These are phyloP conservation scores for Nothoprocta perdicaria DNA, from an alignment of 2,113 vertebrate genomes.

Conservation along the genomic window DNA sequence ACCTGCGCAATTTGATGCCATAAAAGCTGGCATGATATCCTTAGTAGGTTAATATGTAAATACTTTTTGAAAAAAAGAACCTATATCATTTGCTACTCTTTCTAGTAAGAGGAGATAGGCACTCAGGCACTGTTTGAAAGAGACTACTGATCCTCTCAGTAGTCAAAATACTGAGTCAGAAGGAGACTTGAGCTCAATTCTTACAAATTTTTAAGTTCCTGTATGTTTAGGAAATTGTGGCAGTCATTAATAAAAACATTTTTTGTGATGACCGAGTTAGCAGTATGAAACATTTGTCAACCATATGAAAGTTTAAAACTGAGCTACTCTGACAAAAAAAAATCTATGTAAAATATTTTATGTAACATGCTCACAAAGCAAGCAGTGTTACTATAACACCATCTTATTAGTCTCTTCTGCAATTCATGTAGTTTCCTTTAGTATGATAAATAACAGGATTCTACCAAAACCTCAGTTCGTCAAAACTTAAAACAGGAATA, in stretches of 20 bases:
- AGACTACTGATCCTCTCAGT: neutral
- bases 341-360: neutral
- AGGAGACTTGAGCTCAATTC: neutral
- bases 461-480: neutral
- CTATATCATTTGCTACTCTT: neutral
- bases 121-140: neutral
- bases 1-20: neutral
- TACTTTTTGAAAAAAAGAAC: neutral
- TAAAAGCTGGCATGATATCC: neutral
- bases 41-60: neutral
- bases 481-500: neutral
- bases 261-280: neutral
- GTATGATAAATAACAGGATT: neutral
- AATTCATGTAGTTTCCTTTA: neutral
- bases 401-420: neutral
- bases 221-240: neutral
- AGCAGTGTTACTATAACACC: neutral
- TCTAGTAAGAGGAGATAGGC: neutral
- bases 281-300: neutral
- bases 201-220: neutral
- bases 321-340: neutral
- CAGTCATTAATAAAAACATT: neutral
- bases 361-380: neutral
- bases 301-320: neutral
- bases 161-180: constrained; percentile 8